Percentiles rank a stretch among this genome's conserved stretches.
phyloP scores from a whole-genome alignment of 2,113 vertebrate species.

The Varanus salvator region DNA sequence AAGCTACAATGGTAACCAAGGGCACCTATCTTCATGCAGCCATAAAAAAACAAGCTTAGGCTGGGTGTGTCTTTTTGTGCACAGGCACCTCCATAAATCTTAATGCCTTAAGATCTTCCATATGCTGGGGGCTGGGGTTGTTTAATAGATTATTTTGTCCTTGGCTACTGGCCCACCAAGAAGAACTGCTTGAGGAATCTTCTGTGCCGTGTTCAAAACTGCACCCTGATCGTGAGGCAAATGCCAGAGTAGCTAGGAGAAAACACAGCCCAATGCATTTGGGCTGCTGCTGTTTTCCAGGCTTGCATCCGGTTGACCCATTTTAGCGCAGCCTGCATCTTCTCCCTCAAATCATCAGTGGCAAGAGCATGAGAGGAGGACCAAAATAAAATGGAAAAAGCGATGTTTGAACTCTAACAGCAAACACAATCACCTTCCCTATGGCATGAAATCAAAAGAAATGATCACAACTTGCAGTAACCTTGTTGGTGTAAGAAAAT shows the following conservation, averaged over 20 bases:
- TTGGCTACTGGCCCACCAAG: constrained; percentile 5
- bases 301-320: not conserved
- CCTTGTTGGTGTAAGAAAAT: not conserved
- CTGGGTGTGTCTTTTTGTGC: not conserved
- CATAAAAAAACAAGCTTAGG: constrained; percentile 6
- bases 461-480: not conserved
- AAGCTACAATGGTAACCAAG: not conserved
- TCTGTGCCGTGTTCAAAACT: constrained; percentile 25
- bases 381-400: not conserved
- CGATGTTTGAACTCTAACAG: not conserved
- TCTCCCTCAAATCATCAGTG: not conserved
- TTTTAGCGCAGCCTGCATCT: not conserved
- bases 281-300: constrained; percentile 23
- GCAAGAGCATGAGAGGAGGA: not conserved
- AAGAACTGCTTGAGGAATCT: constrained; percentile 22
- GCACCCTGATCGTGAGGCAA: constrained; percentile 23
- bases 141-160: constrained; percentile 39
- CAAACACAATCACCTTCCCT: not conserved
- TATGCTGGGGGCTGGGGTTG: constrained; percentile 18
- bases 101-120: constrained; percentile 30
- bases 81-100: constrained; percentile 26
- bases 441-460: not conserved
- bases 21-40: constrained; percentile 11
- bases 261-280: not conserved
- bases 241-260: constrained; percentile 21